Conservation (phyloP, 2,113 vertebrate genomes). For the Oxygymnocypris stewartii region DNA sequence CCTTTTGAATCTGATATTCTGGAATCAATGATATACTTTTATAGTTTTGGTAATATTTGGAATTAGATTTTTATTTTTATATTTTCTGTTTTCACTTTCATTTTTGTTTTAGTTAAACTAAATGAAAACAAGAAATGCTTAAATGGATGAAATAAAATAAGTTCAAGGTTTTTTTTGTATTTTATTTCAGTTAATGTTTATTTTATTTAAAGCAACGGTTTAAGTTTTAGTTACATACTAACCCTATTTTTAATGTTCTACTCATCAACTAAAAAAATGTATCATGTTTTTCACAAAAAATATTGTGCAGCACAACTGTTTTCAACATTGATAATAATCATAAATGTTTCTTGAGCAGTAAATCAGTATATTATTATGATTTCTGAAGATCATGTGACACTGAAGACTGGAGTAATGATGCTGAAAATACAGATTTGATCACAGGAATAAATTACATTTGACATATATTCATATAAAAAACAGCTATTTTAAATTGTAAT, state of each 20-base stretch:
- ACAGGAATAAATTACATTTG: not conserved
- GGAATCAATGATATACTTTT: too few species aligned
- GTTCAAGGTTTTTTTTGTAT: too few species aligned
- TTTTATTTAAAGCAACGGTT: too few species aligned
- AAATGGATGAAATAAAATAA: too few species aligned
- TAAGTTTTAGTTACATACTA: too few species aligned
- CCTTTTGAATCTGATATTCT: too few species aligned
- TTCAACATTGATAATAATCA: not conserved
- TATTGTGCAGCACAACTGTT: not conserved
- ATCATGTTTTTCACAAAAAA: not conserved
- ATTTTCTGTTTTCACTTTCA: too few species aligned
- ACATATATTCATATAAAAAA: not conserved
- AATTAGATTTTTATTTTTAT: too few species aligned
- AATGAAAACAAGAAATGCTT: too few species aligned
- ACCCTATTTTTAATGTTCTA: not conserved
- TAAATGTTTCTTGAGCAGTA: not conserved
- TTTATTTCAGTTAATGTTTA: too few species aligned
- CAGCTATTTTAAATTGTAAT: accelerated
- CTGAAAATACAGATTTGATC: not conserved
- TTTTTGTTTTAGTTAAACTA: too few species aligned
- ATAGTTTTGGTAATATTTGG: too few species aligned
- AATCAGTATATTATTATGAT: not conserved
- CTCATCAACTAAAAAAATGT: not conserved
- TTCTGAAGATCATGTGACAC: not conserved
- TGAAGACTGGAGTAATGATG: not conserved